These are phyloP conservation scores for Catharus ustulatus DNA, from an alignment of 2,797 vertebrate species.

Conservation along the genomic window DNA sequence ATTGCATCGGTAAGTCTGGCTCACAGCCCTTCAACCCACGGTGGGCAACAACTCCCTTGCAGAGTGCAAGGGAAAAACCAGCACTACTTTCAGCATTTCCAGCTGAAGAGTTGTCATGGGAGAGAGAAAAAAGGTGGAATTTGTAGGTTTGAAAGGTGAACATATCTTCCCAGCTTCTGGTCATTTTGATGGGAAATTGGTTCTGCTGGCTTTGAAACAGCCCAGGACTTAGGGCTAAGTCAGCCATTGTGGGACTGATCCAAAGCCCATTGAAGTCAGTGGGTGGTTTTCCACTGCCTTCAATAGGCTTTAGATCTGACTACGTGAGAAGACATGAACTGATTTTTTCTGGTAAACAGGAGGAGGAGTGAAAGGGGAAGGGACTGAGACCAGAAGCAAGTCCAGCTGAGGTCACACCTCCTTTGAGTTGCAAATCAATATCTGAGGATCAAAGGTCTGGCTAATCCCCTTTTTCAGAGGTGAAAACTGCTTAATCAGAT, in stretches of 20 bases:
- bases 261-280: constrained; percentile 68
- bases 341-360: constrained; percentile 73
- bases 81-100: neutral
- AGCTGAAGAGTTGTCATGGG: constrained; percentile 47
- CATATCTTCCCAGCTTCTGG: constrained; percentile 69
- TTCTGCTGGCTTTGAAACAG: constrained; percentile 70
- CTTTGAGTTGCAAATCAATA: constrained; percentile 83
- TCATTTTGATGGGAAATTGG: constrained; percentile 69
- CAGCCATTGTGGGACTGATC: constrained; percentile 69
- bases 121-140: constrained; percentile 50
- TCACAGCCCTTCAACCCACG: neutral
- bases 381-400: constrained; percentile 75
- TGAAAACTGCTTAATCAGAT: constrained; percentile 82
- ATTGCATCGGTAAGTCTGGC: constrained; percentile 89
- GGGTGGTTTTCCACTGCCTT: constrained; percentile 64
- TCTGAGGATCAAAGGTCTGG: constrained; percentile 80
- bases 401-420: constrained; percentile 79
- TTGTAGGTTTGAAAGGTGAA: constrained; percentile 70
- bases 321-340: constrained; percentile 74
- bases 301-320: constrained; percentile 65
- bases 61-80: neutral
- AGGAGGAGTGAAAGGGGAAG: constrained; percentile 71
- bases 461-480: constrained; percentile 79
- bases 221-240: constrained; percentile 68
- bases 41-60: neutral